Evolutionary conservation across 2,888 invertebrate genomes (phyloP).

Genomic region (Synergus umbraculus): DNA sequence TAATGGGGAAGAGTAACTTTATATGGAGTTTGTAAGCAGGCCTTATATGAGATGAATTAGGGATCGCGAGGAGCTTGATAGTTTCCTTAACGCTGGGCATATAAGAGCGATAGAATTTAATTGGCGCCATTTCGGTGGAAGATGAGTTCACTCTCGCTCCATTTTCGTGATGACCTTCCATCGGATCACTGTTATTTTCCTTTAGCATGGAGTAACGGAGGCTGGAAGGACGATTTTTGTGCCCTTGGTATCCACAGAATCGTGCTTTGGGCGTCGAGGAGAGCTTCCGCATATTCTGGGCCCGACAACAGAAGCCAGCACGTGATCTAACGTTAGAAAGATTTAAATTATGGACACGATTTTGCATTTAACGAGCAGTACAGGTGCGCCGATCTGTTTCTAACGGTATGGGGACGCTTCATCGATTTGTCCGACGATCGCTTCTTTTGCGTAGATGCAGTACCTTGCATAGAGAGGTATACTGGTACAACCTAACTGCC

Average conservation of each 20-base stretch:
- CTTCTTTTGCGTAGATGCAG: conserved; percentile 55
- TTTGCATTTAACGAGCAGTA: conserved; percentile 67
- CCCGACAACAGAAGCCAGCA: conserved; percentile 44
- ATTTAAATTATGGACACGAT: conserved; percentile 65
- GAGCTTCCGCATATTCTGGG: conserved; percentile 35
- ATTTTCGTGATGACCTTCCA: conserved; percentile 30
- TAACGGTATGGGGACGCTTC: conserved; percentile 71
- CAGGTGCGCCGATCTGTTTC: conserved; percentile 61
- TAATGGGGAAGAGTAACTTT: not conserved
- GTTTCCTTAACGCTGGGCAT: not conserved
- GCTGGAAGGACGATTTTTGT: conserved; percentile 31
- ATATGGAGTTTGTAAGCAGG: not conserved
- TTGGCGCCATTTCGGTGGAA: conserved; percentile 1
- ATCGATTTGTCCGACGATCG: conserved; percentile 66
- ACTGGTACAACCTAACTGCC: conserved; percentile 44
- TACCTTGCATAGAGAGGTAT: not conserved
- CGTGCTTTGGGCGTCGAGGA: conserved; percentile 39
- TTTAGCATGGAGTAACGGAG: conserved; percentile 33
- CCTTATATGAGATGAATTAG: not conserved
- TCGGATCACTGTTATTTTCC: conserved; percentile 39
- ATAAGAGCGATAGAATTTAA: conserved; percentile 22
- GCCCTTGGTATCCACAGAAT: conserved; percentile 40
- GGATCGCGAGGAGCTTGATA: not conserved
- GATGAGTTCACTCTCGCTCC: conserved; percentile 38
- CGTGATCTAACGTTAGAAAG: conserved; percentile 46